These are phyloP conservation scores for Trachythela sp. DNA, from an alignment of 64 coral and sea anemone species.

Conservation along the genomic window DNA sequence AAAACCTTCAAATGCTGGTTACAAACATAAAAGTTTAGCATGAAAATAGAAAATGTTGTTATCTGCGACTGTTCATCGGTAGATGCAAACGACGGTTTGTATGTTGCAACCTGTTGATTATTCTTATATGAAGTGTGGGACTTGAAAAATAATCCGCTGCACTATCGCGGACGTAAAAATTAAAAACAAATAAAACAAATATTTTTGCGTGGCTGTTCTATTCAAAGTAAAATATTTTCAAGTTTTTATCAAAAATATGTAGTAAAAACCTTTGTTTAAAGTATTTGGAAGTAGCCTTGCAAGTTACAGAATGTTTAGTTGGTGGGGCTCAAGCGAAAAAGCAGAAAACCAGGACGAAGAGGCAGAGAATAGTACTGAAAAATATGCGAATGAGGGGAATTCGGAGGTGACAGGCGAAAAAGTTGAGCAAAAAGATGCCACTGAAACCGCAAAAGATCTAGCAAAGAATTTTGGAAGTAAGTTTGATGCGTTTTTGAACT, in stretches of 20 bases:
- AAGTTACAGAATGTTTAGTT: constrained; percentile 45
- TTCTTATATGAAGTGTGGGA: neutral
- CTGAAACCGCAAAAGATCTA: constrained; percentile 87
- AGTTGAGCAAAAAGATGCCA: constrained; percentile 44
- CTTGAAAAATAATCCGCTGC: neutral
- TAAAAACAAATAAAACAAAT: neutral
- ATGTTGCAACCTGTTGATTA: neutral
- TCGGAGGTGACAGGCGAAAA: neutral
- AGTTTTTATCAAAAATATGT: neutral
- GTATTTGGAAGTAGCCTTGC: neutral
- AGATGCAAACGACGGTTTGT: too few relatives aligned
- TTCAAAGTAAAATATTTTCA: neutral
- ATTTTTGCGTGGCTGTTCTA: neutral
- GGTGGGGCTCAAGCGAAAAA: constrained; percentile 42
- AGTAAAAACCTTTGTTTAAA: neutral
- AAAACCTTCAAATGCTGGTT: too few relatives aligned
- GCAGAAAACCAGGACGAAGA: neutral
- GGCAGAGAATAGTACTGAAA: neutral
- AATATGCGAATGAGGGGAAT: neutral
- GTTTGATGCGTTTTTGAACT: neutral
- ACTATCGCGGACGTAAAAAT: neutral
- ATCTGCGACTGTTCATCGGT: too few relatives aligned
- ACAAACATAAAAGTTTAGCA: too few relatives aligned
- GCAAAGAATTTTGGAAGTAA: constrained; percentile 99
- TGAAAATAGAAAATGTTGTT: too few relatives aligned